Conservation (phyloP, 2,888 invertebrate genomes). For the Pasiphila rectangulata region DNA sequence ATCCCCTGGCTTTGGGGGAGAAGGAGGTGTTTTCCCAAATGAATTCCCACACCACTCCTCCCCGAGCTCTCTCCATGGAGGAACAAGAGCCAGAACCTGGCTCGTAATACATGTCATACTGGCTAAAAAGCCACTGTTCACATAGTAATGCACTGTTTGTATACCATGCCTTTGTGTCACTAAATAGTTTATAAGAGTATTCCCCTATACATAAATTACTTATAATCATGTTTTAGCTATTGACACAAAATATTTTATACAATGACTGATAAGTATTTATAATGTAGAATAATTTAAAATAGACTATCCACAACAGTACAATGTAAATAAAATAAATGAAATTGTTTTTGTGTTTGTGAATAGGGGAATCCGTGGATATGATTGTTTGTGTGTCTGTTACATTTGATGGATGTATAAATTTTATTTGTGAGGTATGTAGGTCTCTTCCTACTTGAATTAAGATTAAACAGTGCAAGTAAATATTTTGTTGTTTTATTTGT, state of each 20-base stretch:
- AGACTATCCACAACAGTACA: constrained; percentile 51
- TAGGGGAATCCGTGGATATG: constrained; percentile 45
- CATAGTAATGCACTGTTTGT: constrained; percentile 56
- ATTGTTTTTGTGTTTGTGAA: constrained; percentile 52
- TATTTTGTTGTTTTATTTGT: background rate
- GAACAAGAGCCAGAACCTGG: constrained; percentile 69
- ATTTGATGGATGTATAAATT: constrained; percentile 41
- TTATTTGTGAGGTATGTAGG: constrained; percentile 30
- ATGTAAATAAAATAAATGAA: constrained; percentile 63
- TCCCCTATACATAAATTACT: constrained; percentile 53
- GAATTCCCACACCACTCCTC: constrained; percentile 62
- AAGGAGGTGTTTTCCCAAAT: constrained; percentile 76
- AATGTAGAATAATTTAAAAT: constrained; percentile 36
- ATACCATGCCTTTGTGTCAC: constrained; percentile 38
- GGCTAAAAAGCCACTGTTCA: constrained; percentile 47
- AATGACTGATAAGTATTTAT: constrained; percentile 40
- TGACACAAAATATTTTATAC: constrained; percentile 39
- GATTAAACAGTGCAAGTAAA: constrained; percentile 65
- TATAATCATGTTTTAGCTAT: constrained; percentile 30
- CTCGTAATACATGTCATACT: constrained; percentile 64
- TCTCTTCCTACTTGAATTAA: constrained; percentile 38
- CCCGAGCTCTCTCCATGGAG: constrained; percentile 63
- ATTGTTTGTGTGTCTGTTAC: constrained; percentile 34
- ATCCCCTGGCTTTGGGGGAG: constrained; percentile 72
- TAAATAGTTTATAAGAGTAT: constrained; percentile 27